phyloP scores from a whole-genome alignment of 2,797 vertebrate species.

The Loris lydekkerianus region DNA sequence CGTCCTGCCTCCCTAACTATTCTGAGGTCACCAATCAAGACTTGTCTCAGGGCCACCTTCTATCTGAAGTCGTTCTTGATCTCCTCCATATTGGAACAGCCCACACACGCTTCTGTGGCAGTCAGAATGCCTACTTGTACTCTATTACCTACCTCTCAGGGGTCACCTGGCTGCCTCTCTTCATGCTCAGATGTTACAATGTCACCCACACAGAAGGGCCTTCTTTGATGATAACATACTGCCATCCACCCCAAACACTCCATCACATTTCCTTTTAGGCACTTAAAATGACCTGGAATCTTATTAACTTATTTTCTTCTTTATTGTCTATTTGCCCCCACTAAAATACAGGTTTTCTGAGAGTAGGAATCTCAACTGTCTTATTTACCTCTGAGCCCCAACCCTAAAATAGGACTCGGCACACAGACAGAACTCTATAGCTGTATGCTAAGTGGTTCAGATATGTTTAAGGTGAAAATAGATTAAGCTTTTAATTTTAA shows the following conservation, averaged over 20 bases:
- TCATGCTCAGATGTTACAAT: neutral
- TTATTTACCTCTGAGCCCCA: neutral
- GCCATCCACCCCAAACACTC: neutral
- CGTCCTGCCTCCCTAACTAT: neutral
- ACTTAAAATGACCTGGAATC: neutral
- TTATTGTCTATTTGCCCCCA: neutral
- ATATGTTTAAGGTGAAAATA: neutral
- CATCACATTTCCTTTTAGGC: neutral
- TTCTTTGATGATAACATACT: neutral
- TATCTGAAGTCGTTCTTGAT: neutral
- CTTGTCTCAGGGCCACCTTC: neutral
- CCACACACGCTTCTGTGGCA: too few species aligned
- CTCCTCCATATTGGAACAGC: neutral
- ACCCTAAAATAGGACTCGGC: neutral
- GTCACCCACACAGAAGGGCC: neutral
- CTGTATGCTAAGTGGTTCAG: neutral
- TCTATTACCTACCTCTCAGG: neutral
- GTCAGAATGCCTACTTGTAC: neutral
- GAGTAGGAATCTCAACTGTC: neutral
- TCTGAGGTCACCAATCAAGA: neutral
- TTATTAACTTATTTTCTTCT: neutral
- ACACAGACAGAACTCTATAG: neutral
- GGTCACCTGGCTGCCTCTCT: neutral
- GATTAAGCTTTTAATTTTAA: neutral
- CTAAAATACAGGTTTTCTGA: neutral